Conservation (phyloP, 2,888 invertebrate species). For the Brachypalpus laphriformis region DNA sequence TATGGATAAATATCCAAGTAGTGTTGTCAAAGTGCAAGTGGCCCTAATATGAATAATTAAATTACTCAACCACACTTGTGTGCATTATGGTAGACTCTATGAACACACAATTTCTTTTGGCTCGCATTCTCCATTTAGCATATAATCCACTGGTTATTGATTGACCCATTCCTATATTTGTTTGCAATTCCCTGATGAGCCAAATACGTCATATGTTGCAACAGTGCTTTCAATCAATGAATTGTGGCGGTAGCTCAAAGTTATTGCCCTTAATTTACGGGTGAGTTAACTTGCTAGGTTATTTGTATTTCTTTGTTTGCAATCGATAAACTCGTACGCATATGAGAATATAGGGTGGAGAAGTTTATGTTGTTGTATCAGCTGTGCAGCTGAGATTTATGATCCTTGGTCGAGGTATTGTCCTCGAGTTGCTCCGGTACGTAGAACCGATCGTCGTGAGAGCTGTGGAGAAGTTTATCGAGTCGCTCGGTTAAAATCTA, state of each 20-base stretch:
- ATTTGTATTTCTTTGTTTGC: background rate
- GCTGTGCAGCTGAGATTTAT: too few species aligned
- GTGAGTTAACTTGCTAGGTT: background rate
- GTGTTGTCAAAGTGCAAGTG: too few species aligned
- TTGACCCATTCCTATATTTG: background rate
- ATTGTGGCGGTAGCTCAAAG: background rate
- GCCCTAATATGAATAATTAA: background rate
- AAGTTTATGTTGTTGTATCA: too few species aligned
- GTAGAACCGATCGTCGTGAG: too few species aligned
- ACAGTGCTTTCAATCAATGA: slow-evolving; percentile 17
- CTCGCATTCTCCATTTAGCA: background rate
- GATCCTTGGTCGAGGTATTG: too few species aligned
- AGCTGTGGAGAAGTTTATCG: too few species aligned
- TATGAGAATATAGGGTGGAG: background rate
- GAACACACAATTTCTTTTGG: background rate
- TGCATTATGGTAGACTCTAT: background rate
- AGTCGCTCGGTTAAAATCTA: background rate
- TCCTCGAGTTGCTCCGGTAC: too few species aligned
- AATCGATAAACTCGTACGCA: background rate
- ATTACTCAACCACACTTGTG: slow-evolving; percentile 1
- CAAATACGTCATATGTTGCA: slow-evolving; percentile 9
- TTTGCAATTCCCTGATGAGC: background rate
- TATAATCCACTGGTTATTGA: background rate
- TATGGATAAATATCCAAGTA: too few species aligned
- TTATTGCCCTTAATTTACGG: slow-evolving; percentile 14